Base-by-base conservation (phyloP, 2,797 vertebrate genomes). In the Myripristis jacobus region DNA sequence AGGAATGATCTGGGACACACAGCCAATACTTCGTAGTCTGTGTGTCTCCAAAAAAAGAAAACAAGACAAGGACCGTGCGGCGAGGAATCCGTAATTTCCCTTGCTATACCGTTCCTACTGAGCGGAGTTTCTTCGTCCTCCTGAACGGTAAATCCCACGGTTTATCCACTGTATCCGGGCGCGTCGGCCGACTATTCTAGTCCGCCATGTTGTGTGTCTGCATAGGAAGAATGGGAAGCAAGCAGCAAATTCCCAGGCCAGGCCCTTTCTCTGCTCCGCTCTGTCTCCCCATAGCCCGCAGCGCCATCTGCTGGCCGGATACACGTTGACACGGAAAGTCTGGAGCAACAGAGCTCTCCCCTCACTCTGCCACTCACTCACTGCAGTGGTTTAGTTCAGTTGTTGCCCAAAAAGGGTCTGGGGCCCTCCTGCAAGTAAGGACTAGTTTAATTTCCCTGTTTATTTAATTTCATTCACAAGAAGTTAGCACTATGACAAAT, bases 151-250 rank as follows among this genome's bases (percentile, higher is more conserved):
- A 87, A 88, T 91, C 88, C 89, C 89, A 85, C 90, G 64, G 87
- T 93, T 90, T 91, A 80, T 91, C 92, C 81, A 83, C 87, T 91
- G 92, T 93, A 91, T 94, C 93, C 93, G 93, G 92, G 90, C 93
- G 90, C 89, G 89, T 93, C 91, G 87, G 90, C 87, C 81, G 89
- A 87, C 90, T 85, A 70, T 91, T 90, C 92, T 94, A 94, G 83
- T 94, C 94, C 94, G 94, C 94, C 94, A 95, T 95, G 93, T 94
- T 94, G 93, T 93, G 92, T 92, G 90, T 93, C 89, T 89, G 90
- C 86, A 88, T 80, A 84, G 92, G 94, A 94, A 93, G 92, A 94
- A 92, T 92, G 92, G 93, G 91, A 93, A 93, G 88, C 86, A 77
- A 92, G 69, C 87, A 75, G 87, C 75, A 80, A 82, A 91, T 93